phyloP scores from a whole-genome alignment of 2,113 vertebrate species.

The Puffinus mauretanicus region DNA sequence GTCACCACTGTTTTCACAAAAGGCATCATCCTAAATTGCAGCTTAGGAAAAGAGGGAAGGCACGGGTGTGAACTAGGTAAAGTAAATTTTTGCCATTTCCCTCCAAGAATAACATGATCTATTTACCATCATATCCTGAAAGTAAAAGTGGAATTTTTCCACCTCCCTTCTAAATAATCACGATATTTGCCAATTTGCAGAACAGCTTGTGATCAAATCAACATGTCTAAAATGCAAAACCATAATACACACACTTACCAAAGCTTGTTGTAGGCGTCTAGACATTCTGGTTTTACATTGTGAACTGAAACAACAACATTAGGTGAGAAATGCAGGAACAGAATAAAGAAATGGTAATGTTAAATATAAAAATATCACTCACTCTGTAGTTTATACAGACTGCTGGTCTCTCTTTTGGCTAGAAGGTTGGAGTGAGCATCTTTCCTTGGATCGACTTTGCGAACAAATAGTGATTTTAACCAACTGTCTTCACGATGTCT shows the following conservation, averaged over 20 bases:
- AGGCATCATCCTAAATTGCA: not conserved
- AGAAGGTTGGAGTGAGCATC: constrained; percentile 96
- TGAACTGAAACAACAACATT: constrained; percentile 88
- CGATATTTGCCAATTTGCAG: not conserved
- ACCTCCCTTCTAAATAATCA: not conserved
- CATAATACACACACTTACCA: constrained; percentile 79
- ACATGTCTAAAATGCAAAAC: not conserved
- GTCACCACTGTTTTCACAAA: not conserved
- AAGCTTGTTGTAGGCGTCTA: constrained; percentile 94
- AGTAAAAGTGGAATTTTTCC: not conserved
- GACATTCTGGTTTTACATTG: constrained; percentile 97
- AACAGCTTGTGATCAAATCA: not conserved
- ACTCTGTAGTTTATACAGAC: constrained; percentile 97
- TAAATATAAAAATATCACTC: constrained; percentile 56
- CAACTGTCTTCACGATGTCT: constrained; percentile 88
- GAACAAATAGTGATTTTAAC: constrained; percentile 94
- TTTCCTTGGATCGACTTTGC: constrained; percentile 95
- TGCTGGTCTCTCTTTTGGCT: constrained; percentile 94
- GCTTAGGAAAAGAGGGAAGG: not conserved
- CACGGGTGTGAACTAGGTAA: not conserved
- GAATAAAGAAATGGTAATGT: not conserved
- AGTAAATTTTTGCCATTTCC: not conserved
- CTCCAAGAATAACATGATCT: not conserved
- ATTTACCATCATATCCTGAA: not conserved
- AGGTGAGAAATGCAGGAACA: constrained; percentile 2